phyloP scores from a whole-genome alignment of 2,113 vertebrate species.

The Chaenocephalus aceratus region DNA sequence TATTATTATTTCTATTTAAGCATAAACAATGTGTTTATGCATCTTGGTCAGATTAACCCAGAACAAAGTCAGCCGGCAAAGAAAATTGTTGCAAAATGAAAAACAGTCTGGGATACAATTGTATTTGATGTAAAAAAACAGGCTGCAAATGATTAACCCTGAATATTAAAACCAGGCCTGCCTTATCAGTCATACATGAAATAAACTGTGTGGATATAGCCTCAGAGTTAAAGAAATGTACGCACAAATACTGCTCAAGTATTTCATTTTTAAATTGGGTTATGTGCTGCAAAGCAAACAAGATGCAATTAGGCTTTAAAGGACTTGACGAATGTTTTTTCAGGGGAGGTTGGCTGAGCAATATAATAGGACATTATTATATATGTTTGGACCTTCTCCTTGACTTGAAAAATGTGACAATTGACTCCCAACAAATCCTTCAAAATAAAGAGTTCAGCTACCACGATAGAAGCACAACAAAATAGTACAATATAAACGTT shows the following conservation, averaged over 20 bases:
- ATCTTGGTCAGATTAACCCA: background rate
- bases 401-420: background rate
- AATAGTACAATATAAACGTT: background rate
- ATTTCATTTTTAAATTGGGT: background rate
- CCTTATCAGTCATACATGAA: background rate
- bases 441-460: no score
- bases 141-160: constrained; percentile 19
- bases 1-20: background rate
- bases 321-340: background rate
- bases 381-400: background rate
- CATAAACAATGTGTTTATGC: constrained; percentile 1
- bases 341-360: no score
- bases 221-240: background rate
- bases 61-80: background rate
- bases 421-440: background rate
- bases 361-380: no score
- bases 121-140: constrained; percentile 4
- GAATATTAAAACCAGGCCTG: background rate
- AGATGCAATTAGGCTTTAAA: background rate
- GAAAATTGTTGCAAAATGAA: background rate
- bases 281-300: background rate
- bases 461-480: no score
- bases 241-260: background rate
- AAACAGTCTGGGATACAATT: background rate
- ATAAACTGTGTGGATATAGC: background rate